Evolutionary conservation across 1,140 invertebrate species (phyloP).

Genomic region (Lasioglossum albipes): DNA sequence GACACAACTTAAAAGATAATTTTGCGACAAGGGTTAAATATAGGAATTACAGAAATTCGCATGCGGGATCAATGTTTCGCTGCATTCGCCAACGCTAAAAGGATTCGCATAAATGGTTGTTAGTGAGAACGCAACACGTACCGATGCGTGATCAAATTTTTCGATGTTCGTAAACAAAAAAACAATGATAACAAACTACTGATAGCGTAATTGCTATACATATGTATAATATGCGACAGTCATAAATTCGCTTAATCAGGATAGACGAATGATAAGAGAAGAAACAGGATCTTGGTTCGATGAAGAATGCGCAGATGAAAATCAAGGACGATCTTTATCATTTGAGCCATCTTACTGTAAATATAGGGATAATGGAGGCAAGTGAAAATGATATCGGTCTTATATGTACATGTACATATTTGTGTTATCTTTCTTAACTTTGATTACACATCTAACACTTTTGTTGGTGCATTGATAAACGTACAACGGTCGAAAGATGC

Average conservation of each 20-base stretch:
- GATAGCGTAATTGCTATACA: slow-evolving; percentile 4
- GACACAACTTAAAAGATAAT: no score
- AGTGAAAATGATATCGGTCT: background rate
- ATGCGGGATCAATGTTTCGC: no score
- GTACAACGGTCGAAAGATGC: slow-evolving; percentile 9
- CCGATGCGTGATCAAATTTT: no score
- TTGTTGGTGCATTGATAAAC: background rate
- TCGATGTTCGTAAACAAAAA: background rate
- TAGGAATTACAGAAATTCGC: no score
- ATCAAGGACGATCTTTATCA: background rate
- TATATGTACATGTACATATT: background rate
- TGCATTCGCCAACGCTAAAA: no score
- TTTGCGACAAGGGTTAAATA: no score
- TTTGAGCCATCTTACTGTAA: slow-evolving; percentile 24
- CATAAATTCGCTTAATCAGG: background rate
- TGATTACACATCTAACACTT: background rate
- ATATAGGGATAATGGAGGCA: slow-evolving; percentile 16
- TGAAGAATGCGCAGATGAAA: background rate
- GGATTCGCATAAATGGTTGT: no score
- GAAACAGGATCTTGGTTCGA: slow-evolving; percentile 13
- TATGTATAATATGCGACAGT: background rate
- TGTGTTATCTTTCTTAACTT: background rate
- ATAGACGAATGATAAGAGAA: background rate
- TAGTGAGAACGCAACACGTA: no score
- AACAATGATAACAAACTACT: background rate